These are phyloP conservation scores for Pardosa pseudoannulata DNA, from an alignment of 2,888 invertebrate genomes.

Conservation along the genomic window DNA sequence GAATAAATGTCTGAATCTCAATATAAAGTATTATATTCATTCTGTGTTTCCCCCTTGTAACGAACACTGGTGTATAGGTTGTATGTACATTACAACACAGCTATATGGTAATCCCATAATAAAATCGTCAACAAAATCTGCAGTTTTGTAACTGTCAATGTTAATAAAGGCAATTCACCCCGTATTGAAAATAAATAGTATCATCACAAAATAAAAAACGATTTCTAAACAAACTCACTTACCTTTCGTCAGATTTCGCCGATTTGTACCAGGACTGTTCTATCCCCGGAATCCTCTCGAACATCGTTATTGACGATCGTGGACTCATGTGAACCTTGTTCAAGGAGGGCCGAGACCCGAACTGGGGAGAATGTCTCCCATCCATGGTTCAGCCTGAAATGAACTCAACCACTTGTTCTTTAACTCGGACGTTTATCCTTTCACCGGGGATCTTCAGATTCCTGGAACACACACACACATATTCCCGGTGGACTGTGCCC, in stretches of 20 bases:
- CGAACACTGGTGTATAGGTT: too few species aligned
- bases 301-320: slow-evolving; percentile 44
- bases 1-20: too few species aligned
- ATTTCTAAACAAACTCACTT: slow-evolving; percentile 7
- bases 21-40: too few species aligned
- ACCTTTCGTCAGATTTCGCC: slow-evolving; percentile 56
- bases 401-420: neutral
- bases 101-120: too few species aligned
- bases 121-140: too few species aligned
- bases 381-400: slow-evolving; percentile 22
- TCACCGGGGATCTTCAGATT: neutral
- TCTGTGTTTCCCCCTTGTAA: too few species aligned
- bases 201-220: too few species aligned
- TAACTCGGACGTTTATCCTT: neutral
- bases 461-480: neutral
- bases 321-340: slow-evolving; percentile 56
- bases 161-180: too few species aligned
- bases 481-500: neutral
- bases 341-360: slow-evolving; percentile 52
- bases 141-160: too few species aligned
- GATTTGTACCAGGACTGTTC: slow-evolving; percentile 50
- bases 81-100: too few species aligned
- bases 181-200: too few species aligned
- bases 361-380: slow-evolving; percentile 49
- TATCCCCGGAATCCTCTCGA: slow-evolving; percentile 27